These are phyloP conservation scores for Mola mola DNA, from an alignment of 2,113 vertebrate species.

Conservation along the genomic window DNA sequence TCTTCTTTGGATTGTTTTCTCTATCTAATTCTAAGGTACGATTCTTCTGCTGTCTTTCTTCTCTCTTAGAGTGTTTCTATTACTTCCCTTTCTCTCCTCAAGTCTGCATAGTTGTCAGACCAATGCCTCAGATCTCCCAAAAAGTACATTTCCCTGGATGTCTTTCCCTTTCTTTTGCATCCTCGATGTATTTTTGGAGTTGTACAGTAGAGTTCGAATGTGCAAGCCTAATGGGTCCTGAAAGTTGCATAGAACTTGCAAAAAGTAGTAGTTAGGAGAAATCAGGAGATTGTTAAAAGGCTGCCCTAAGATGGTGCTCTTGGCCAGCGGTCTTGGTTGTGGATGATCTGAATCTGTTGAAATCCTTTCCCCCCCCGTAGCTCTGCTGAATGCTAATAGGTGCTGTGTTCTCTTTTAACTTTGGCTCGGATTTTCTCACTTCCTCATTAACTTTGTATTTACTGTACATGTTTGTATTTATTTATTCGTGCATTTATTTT, in stretches of 20 bases:
- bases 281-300: conserved; percentile 46
- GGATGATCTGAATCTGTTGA: conserved; percentile 58
- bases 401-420: conserved; percentile 22
- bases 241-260: conserved; percentile 34
- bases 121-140: conserved; percentile 25
- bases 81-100: conserved; percentile 1
- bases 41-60: conserved; percentile 23
- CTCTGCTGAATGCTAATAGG: conserved; percentile 59
- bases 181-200: conserved; percentile 34
- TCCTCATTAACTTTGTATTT: conserved; percentile 7
- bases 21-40: conserved; percentile 26
- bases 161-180: conserved; percentile 21
- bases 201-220: conserved; percentile 13
- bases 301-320: conserved; percentile 51
- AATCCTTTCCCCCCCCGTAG: conserved; percentile 38
- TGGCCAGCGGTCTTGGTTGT: conserved; percentile 62
- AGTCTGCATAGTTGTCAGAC: conserved; percentile 33
- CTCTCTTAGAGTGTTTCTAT: conserved; percentile 6
- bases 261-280: conserved; percentile 39
- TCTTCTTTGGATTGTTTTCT: conserved; percentile 26
- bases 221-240: conserved; percentile 23
- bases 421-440: background rate
- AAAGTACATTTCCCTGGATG: conserved; percentile 30
- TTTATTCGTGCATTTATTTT: too few relatives aligned
- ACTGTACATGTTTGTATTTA: too few relatives aligned